Conservation (phyloP, 2,888 invertebrate species). For the Ceratothoa steindachneri region DNA sequence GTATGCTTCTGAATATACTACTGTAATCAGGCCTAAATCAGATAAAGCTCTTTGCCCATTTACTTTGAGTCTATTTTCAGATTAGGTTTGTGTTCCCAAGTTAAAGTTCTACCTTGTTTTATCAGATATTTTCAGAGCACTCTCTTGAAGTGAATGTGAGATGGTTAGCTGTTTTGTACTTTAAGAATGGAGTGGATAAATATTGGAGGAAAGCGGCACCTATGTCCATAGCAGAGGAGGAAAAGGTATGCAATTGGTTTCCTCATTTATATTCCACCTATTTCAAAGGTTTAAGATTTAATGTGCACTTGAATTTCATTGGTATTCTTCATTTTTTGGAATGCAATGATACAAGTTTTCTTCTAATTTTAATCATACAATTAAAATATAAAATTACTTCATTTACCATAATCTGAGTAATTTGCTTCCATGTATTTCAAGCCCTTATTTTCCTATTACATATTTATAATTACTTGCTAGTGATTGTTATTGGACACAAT, state of each 20-base stretch:
- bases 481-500: no score
- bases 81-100: no score
- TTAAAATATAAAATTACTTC: no score
- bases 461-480: no score
- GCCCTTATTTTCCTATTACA: no score
- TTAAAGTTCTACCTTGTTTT: no score
- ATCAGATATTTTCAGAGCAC: conserved; percentile 40
- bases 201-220: conserved; percentile 55
- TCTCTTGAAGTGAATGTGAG: conserved; percentile 54
- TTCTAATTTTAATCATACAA: no score
- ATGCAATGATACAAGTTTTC: no score
- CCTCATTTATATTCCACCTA: neutral
- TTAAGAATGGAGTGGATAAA: conserved; percentile 88
- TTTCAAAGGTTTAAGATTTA: neutral
- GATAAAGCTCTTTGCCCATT: neutral
- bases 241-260: conserved; percentile 47
- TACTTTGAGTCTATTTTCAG: no score
- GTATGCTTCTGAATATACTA: conserved; percentile 17
- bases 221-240: conserved; percentile 45
- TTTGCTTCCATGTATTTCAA: no score
- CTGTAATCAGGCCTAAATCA: neutral
- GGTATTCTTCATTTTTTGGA: neutral
- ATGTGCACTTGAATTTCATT: neutral
- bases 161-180: conserved; percentile 85
- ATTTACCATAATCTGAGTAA: no score